Evolutionary conservation across 2,797 vertebrate genomes (phyloP).

Genomic region (Cynodonichthys magdalenae): DNA sequence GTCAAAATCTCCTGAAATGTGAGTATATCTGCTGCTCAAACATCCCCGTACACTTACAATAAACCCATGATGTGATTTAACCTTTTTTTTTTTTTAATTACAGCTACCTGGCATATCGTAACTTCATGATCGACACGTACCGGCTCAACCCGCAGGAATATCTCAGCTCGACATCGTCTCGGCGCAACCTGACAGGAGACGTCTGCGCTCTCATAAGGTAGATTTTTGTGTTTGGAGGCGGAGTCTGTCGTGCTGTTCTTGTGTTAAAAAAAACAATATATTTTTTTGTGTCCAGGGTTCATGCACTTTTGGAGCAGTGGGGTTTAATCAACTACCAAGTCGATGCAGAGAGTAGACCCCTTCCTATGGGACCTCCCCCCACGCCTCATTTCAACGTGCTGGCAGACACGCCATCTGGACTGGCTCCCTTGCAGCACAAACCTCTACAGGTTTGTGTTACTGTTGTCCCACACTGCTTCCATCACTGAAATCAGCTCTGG

Average conservation of each 20-base stretch:
- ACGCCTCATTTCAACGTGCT: slow-evolving; percentile 97
- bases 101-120: slow-evolving; percentile 95
- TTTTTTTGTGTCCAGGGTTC: slow-evolving; percentile 82
- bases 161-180: slow-evolving; percentile 92
- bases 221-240: background rate
- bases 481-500: background rate
- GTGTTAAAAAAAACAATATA: background rate
- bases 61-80: background rate
- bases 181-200: slow-evolving; percentile 93
- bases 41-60: background rate
- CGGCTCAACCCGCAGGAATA: slow-evolving; percentile 96
- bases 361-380: slow-evolving; percentile 95
- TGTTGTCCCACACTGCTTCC: background rate
- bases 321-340: slow-evolving; percentile 98
- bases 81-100: background rate
- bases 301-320: slow-evolving; percentile 97
- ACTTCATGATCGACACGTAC: slow-evolving; percentile 98
- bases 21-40: slow-evolving; percentile 64
- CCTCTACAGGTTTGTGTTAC: slow-evolving; percentile 85
- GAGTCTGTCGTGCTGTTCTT: slow-evolving; percentile 2
- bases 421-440: slow-evolving; percentile 93
- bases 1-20: slow-evolving; percentile 98
- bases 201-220: slow-evolving; percentile 96
- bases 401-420: slow-evolving; percentile 89
- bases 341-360: slow-evolving; percentile 94